phyloP scores from a whole-genome alignment of 2,797 vertebrate genomes.

The Ispidina lecontei region DNA sequence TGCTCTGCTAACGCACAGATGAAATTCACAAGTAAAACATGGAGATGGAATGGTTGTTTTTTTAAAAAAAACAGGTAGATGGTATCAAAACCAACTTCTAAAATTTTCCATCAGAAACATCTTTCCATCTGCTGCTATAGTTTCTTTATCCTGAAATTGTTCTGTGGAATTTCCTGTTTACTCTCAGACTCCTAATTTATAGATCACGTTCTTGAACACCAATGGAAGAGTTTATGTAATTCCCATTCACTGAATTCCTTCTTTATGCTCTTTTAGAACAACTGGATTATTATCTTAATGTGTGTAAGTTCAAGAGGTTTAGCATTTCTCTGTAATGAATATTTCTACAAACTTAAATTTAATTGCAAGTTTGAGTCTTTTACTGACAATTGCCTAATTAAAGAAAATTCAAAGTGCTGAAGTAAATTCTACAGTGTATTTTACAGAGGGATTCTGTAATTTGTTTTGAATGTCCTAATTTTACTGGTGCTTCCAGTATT shows the following conservation, averaged over 20 bases:
- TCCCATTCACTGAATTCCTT: constrained; percentile 48
- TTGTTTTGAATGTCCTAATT: background rate
- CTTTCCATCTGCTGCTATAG: constrained; percentile 71
- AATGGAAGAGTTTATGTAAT: constrained; percentile 62
- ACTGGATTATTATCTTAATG: constrained; percentile 34
- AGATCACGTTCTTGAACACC: constrained; percentile 57
- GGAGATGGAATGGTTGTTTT: background rate
- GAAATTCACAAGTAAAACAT: background rate
- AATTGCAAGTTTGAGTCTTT: background rate
- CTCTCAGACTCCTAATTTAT: constrained; percentile 70
- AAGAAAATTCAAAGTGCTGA: background rate
- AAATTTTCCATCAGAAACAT: constrained; percentile 60
- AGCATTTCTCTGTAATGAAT: background rate
- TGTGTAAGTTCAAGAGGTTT: constrained; percentile 23
- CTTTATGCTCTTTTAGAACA: constrained; percentile 34
- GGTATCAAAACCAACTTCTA: constrained; percentile 42
- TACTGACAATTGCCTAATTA: background rate
- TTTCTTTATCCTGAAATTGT: constrained; percentile 73
- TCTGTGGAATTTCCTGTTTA: constrained; percentile 77
- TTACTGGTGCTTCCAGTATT: background rate
- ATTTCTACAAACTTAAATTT: background rate
- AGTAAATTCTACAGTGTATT: background rate
- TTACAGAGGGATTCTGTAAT: background rate
- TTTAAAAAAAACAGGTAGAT: constrained; percentile 39
- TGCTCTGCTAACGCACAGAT: background rate